Evolutionary conservation across 2,113 vertebrate genomes (phyloP).

Genomic region (Chloroceryle aenea): DNA sequence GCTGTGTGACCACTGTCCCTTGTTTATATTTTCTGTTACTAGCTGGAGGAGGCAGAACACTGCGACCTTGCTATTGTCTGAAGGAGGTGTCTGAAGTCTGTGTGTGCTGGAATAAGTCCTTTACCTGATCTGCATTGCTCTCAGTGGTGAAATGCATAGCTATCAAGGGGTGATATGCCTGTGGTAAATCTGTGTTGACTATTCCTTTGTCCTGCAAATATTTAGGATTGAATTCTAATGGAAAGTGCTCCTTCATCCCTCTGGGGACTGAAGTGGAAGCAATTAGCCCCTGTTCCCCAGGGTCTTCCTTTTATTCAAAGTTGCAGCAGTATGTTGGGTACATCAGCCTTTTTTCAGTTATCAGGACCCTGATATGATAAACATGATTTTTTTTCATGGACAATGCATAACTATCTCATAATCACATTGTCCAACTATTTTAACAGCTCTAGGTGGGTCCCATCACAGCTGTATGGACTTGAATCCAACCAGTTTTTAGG

Average conservation of each 20-base stretch:
- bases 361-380: not conserved
- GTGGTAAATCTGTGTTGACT: not conserved
- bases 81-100: fast-evolving
- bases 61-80: not conserved
- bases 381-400: not conserved
- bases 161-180: not conserved
- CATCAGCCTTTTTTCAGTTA: not conserved
- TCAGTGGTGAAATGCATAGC: not conserved
- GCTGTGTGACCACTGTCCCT: not conserved
- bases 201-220: not conserved
- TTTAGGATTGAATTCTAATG: not conserved
- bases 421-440: not conserved
- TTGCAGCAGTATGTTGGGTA: not conserved
- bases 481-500: not conserved
- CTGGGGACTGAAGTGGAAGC: not conserved
- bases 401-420: not conserved
- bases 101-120: not conserved
- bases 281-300: not conserved
- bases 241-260: not conserved
- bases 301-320: not conserved
- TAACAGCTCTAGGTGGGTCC: not conserved
- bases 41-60: not conserved
- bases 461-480: not conserved
- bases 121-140: not conserved
- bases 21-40: not conserved